Percentiles rank a stretch among this genome's conserved stretches.
These are phyloP conservation scores for Aphelinus atriplicis DNA, from an alignment of 1,140 invertebrate genomes.

Conservation along the genomic window DNA sequence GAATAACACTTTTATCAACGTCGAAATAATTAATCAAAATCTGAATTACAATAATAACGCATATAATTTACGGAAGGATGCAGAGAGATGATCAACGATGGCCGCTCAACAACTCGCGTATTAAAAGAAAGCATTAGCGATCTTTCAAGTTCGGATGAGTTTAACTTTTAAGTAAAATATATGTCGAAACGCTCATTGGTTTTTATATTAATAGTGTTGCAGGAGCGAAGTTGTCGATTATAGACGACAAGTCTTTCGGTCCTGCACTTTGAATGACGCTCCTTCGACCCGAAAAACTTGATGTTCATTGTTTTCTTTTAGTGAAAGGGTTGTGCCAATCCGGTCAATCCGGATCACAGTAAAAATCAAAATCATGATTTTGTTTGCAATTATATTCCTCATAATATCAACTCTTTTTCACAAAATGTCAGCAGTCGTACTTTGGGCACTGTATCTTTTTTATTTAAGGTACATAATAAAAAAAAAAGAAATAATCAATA, in stretches of 20 bases:
- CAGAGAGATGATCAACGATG: conserved; percentile 48
- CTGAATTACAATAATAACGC: conserved; percentile 40
- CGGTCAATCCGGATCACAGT: conserved; percentile 28
- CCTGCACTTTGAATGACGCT: conserved; percentile 45
- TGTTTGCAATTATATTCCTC: conserved; percentile 4
- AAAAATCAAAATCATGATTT: conserved; percentile 42
- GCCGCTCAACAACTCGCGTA: not conserved
- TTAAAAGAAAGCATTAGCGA: conserved; percentile 1
- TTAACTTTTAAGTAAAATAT: conserved; percentile 51
- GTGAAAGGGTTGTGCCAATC: conserved; percentile 34
- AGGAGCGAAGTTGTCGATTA: conserved; percentile 51
- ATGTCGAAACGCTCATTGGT: conserved; percentile 51
- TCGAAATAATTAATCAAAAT: conserved; percentile 36
- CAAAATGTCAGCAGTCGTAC: no score
- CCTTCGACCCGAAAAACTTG: conserved; percentile 17
- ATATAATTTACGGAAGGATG: conserved; percentile 51
- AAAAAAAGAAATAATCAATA: no score
- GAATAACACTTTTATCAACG: conserved; percentile 26
- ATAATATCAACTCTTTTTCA: no score
- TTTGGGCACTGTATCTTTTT: no score
- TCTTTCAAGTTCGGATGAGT: conserved; percentile 45
- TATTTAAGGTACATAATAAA: no score
- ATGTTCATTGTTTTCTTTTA: conserved; percentile 15
- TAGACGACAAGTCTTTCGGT: conserved; percentile 53
- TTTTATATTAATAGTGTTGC: conserved; percentile 46